Base-by-base conservation (phyloP, 2,113 vertebrate genomes). In the Gobio gobio region DNA sequence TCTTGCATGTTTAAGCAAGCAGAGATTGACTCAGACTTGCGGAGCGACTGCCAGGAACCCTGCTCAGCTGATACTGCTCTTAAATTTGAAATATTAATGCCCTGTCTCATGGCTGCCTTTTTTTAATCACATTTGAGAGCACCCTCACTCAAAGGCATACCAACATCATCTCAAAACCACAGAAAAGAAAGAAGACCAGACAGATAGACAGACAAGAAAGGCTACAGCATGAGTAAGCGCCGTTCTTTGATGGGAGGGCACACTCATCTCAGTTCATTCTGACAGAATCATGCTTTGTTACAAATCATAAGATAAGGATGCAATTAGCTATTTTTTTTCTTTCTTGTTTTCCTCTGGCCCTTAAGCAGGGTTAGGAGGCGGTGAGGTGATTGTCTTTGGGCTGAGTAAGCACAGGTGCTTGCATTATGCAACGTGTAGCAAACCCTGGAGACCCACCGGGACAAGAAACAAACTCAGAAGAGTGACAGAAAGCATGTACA, bases 381-480 rank as follows among this genome's bases (percentile, higher is more conserved):
- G 14, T 79, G 22, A 18, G 36, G 58, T 45, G 14, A 63, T n/a
- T 47, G 16, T 80, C 16, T 78, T 64, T 29, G 73, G 54, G 18
- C 29, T 95, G 95, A 95, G 93, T 87, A 89, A 91, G 92, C 94
- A 93, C 90, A 94, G 92, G 89, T 24, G 93, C 95, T 95, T 96
- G 95, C 93, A 90, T 96, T 95, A 96, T 94, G 92, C 94, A 95
- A 92, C 89, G 90, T 94, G 93, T 91, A 94, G 85, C 68, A 61
- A 78, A 78, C 22, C 56, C 12, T 58, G 51, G 18, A 77, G 51
- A 29, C 51, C 51, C 26, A 77, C 75, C 2, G 2, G 29, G 14
- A 18, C 29, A 58, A 24, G 33, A n/a, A 22, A 18, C 16, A 43
- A 40, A 73, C 70, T 29, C 78, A 26, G 16, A 33, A 36, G 16